Conservation (phyloP, 1,140 invertebrate species). For the Trachelipus rathkii region DNA sequence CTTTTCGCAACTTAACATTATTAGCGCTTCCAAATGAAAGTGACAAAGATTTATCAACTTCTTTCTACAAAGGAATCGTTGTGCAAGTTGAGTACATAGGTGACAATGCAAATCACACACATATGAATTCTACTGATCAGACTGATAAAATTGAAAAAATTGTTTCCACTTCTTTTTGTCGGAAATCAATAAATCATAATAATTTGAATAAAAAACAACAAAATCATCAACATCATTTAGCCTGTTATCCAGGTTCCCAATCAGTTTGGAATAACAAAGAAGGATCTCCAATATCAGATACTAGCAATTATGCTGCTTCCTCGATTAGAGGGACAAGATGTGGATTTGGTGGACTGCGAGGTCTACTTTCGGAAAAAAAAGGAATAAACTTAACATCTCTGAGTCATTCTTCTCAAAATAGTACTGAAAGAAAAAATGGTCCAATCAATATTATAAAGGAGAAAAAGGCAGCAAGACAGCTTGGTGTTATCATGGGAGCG, state of each 20-base stretch:
- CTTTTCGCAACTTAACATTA: not conserved
- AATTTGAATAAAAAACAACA: not conserved
- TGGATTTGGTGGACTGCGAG: not conserved
- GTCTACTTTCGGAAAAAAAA: not conserved
- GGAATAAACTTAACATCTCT: not conserved
- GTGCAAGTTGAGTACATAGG: slow-evolving; percentile 47
- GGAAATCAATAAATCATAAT: not conserved
- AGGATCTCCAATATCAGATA: not conserved
- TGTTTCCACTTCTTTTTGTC: not conserved
- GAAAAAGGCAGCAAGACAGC: slow-evolving; percentile 61
- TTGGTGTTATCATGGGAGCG: slow-evolving; percentile 63
- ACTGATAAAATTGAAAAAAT: not conserved
- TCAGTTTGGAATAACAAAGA: slow-evolving; percentile 1
- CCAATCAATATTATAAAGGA: slow-evolving; percentile 54
- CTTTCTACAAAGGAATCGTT: slow-evolving; percentile 46
- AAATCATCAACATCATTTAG: slow-evolving; percentile 35
- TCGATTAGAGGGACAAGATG: slow-evolving; percentile 7
- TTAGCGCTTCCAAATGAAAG: not conserved
- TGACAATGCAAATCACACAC: not conserved
- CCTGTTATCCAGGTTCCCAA: slow-evolving; percentile 27
- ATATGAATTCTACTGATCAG: not conserved
- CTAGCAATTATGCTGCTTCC: slow-evolving; percentile 11
- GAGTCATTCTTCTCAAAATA: not conserved
- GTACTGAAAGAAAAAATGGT: slow-evolving; percentile 40
- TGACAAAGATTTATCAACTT: not conserved